Base-by-base conservation (phyloP, 1,140 invertebrate genomes). In the Notospermus geniculatus region DNA sequence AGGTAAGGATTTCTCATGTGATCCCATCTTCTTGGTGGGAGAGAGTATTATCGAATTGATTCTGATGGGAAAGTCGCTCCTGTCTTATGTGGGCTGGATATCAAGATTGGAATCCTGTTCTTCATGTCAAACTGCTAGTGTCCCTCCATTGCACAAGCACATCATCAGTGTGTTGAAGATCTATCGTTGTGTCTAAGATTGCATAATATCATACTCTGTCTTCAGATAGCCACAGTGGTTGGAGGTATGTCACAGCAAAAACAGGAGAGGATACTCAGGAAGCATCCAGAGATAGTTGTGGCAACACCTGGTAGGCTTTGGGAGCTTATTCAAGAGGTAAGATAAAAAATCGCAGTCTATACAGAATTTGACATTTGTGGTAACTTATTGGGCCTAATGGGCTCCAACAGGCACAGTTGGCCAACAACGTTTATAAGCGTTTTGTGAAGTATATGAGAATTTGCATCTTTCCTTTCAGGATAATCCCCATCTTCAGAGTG, bases 221-320 rank as follows among this genome's bases (percentile, higher is more conserved):
- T 60, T 83, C 77, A 85, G 79, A 80, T 93, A 72, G 88, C 90
- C 19, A 87, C 90, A 15, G 83, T 97, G 60, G 87, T 97, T 56
- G 95, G 95, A 15, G 95, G 95, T 22, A 87, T 98, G 85, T 88
- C 93, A 1, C 80, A 86, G 7, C 74, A 95, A 46, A 98, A 98
- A 75, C 96, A 99, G 80, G 88, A 92, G 76, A 82, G 96, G 67
- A 80, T 98, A 30, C 82, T 98, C 2, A 87, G 87, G 68, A 66
- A 64, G 2, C 84, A 87, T 45, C 96, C 97, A 0, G 92, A 98
- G 75, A 90, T 99, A 67, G 88, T 98, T 19, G 91, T 99, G 50
- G 95, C 92, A 0, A 98, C 96, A 17, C 95, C 96, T 0, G 97
- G 96, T 1, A 83, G 96, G 53, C 84, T 98, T 22, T 98, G 95